These are phyloP conservation scores for Rhyacophila evoluta DNA, from an alignment of 2,888 invertebrate species.

Conservation along the genomic window DNA sequence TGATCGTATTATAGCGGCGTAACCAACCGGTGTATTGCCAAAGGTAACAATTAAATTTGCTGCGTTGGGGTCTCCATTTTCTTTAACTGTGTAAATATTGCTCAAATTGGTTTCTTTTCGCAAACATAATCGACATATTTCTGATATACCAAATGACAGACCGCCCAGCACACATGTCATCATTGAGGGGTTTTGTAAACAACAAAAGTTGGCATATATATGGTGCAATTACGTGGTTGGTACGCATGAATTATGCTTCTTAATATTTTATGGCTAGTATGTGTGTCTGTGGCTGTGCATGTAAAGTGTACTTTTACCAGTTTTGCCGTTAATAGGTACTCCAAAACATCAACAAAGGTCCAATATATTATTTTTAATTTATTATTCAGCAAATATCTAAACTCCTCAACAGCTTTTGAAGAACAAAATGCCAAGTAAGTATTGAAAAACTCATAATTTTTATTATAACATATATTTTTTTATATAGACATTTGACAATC, in stretches of 20 bases:
- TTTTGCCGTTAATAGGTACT: too few species aligned
- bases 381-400: too few species aligned
- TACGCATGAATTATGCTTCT: neutral
- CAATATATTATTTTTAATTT: too few species aligned
- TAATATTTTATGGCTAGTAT: neutral
- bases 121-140: constrained; percentile 50
- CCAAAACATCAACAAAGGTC: too few species aligned
- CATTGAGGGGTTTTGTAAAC: constrained; percentile 21
- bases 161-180: constrained; percentile 42
- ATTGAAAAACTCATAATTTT: too few species aligned
- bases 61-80: constrained; percentile 30
- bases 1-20: neutral
- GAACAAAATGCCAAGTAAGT: too few species aligned
- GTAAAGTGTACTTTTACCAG: too few species aligned
- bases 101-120: constrained; percentile 36
- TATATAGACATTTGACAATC: too few species aligned
- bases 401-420: too few species aligned
- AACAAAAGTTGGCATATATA: constrained; percentile 5
- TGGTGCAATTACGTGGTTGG: neutral
- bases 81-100: constrained; percentile 37
- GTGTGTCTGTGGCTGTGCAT: too few species aligned
- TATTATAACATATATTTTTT: too few species aligned
- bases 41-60: constrained; percentile 42
- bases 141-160: constrained; percentile 29
- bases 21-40: constrained; percentile 46